Conservation (phyloP, 2,113 vertebrate species). For the Nothobranchius furzeri region DNA sequence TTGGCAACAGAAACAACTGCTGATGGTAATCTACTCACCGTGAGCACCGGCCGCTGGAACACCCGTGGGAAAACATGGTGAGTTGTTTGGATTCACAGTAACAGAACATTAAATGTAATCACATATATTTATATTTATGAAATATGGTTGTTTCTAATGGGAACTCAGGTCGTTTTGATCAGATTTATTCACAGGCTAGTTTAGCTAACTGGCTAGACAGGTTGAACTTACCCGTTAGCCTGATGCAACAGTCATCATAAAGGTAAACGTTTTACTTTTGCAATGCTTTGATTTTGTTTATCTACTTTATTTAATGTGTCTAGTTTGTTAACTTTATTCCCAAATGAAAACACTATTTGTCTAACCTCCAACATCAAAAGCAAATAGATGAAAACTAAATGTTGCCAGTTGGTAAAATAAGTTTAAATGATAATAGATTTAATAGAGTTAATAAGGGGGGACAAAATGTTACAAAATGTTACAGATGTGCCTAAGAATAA, state of each 20-base stretch:
- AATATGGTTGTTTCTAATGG: not conserved
- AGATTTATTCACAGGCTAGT: not conserved
- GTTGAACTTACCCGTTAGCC: no score
- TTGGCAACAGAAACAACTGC: constrained; percentile 33
- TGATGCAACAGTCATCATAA: no score
- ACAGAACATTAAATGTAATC: not conserved
- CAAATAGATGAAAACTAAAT: not conserved
- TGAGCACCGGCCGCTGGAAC: constrained; percentile 18
- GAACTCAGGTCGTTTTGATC: not conserved
- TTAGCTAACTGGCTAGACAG: not conserved
- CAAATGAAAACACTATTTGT: not conserved
- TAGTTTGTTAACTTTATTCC: not conserved
- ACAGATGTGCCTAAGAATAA: no score
- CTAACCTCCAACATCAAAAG: not conserved
- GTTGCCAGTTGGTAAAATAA: no score
- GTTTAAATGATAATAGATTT: not conserved
- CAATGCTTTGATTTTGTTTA: no score
- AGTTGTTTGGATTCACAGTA: constrained; percentile 39
- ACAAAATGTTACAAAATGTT: not conserved
- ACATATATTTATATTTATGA: not conserved
- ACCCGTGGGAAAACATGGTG: constrained; percentile 66
- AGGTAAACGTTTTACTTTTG: no score
- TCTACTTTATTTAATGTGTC: not conserved
- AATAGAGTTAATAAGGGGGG: not conserved
- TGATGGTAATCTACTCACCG: constrained; percentile 62